Base-by-base conservation (phyloP, 2,888 invertebrate species). In the Lymantria monacha region DNA sequence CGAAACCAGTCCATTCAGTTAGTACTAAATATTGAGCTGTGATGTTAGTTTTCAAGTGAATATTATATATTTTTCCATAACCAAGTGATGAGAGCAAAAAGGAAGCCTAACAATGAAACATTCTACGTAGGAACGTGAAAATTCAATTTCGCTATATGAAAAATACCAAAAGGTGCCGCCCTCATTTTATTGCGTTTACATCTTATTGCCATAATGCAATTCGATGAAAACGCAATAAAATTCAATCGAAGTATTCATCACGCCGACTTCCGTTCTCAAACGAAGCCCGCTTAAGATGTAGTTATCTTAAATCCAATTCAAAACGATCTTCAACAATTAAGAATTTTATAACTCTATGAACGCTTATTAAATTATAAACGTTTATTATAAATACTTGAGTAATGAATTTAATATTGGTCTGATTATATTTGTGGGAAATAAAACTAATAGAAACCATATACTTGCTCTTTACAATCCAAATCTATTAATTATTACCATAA, bases 241-340 rank as follows among this genome's bases (percentile, higher is more conserved):
- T 81, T 77, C 76, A 82, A 85, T 82, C 66, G 77, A 80, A 83
- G 81, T 77, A 74, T 79, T 79, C 72, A 72, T 70, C 75, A 79
- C 74, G 81, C 40, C 72, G 74, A 67, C 72, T 74, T 75, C 74
- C 71, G 67, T 70, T 77, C 67, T 67, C 69, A 66, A 81, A 79
- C 79, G 76, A 78, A 71, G 76, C 74, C 71, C 73, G 65, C 63
- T 60, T 57, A 66, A 76, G 79, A 72, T 78, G 73, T 80, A 78
- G 74, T 77, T 79, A 69, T 72, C 70, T 77, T 76, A 83, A 85
- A 87, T 85, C 81, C 81, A 85, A 86, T 87, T 85, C 81, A 61
- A 65, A 74, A 64, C 63, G 9, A 8, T 9, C 2, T 14, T 3
- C 33, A 10, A 33, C 22, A 22, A 22, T 22, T 22, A 22, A 22